Conservation (phyloP, 2,113 vertebrate species). For the Notarius lentiginosus region DNA sequence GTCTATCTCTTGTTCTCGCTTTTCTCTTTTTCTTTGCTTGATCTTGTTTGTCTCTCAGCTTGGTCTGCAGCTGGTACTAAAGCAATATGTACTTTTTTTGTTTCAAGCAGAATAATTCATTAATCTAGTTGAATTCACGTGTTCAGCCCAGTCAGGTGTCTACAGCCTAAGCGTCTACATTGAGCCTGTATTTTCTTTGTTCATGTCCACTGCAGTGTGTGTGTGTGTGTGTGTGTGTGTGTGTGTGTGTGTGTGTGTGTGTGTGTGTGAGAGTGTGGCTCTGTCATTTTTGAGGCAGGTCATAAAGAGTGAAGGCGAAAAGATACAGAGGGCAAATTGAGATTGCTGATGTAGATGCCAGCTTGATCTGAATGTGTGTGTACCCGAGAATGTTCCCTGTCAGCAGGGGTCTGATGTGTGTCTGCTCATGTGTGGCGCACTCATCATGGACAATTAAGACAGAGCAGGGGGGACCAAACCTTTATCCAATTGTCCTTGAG, state of each 20-base stretch:
- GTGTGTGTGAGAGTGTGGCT: slow-evolving; percentile 11
- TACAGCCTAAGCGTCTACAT: background rate
- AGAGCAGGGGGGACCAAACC: slow-evolving; percentile 66
- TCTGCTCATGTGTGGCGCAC: slow-evolving; percentile 76
- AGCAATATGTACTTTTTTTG: slow-evolving; percentile 32
- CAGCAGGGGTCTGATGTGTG: slow-evolving; percentile 74
- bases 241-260: background rate
- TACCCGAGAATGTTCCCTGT: slow-evolving; percentile 50
- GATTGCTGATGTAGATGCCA: slow-evolving; percentile 12
- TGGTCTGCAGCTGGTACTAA: slow-evolving; percentile 46
- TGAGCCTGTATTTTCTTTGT: slow-evolving; percentile 2
- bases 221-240: background rate
- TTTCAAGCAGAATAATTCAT: slow-evolving; percentile 25
- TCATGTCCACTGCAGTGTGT: background rate
- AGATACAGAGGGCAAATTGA: slow-evolving; percentile 34
- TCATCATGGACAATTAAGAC: slow-evolving; percentile 78
- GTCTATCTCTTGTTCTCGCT: background rate
- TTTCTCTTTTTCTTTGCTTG: slow-evolving; percentile 39
- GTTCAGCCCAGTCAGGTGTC: background rate
- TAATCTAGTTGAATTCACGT: slow-evolving; percentile 13
- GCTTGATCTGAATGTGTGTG: slow-evolving; percentile 40
- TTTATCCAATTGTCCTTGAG: slow-evolving; percentile 53
- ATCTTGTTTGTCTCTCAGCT: slow-evolving; percentile 1
- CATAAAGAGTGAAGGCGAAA: slow-evolving; percentile 45
- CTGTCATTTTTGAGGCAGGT: slow-evolving; percentile 38